Conservation (phyloP, 64 coral and sea anemone genomes). For the Astreopora myriophthalma region DNA sequence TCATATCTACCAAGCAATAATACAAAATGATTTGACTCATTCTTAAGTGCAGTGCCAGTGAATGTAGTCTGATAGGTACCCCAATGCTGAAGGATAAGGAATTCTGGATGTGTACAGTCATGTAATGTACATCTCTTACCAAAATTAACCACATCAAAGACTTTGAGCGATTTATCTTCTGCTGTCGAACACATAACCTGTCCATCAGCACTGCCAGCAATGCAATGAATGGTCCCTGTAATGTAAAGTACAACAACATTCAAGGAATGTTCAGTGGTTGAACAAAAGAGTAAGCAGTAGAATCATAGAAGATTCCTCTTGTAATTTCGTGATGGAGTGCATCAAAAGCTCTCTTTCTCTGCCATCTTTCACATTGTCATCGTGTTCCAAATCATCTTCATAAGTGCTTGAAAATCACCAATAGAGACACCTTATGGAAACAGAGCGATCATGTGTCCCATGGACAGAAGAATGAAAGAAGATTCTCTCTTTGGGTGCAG, state of each 20-base stretch:
- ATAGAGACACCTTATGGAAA: conserved; percentile 72
- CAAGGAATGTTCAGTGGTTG: no score
- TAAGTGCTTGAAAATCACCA: conserved; percentile 63
- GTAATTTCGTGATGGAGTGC: conserved; percentile 64
- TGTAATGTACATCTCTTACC: no score
- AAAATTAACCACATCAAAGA: conserved; percentile 99
- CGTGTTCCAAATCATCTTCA: conserved; percentile 90
- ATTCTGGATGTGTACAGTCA: no score
- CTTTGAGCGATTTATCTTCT: conserved; percentile 96
- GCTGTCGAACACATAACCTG: conserved; percentile 91
- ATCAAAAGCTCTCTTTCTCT: conserved; percentile 73
- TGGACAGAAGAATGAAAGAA: no score
- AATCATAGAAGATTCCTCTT: conserved; percentile 85
- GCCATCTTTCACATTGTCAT: conserved; percentile 70
- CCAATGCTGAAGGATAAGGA: no score
- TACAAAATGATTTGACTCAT: not conserved
- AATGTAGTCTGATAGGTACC: no score
- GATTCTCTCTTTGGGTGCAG: no score
- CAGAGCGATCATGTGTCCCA: conserved; percentile 55
- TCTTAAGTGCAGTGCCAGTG: no score
- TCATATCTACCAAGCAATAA: conserved; percentile 81
- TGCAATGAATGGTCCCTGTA: conserved; percentile 88
- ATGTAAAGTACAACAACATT: not conserved
- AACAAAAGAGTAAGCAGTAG: no score
- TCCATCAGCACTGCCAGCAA: conserved; percentile 89